Evolutionary conservation across 2,797 vertebrate genomes (phyloP).

Genomic region (Masticophis lateralis): DNA sequence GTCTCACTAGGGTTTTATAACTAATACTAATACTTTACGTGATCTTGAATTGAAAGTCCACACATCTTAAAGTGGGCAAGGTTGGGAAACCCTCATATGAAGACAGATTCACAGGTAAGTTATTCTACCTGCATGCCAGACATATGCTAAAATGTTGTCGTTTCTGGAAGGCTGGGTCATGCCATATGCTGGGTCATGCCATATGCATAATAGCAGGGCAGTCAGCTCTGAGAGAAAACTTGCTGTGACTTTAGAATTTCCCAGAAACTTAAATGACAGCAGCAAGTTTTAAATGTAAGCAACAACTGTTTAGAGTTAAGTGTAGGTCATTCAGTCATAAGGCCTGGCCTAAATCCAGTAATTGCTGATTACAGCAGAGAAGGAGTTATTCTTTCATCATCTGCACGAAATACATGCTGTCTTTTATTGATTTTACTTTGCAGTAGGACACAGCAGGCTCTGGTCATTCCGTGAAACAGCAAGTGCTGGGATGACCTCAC

Average conservation of each 20-base stretch:
- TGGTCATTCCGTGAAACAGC: slow-evolving; percentile 46
- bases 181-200: not conserved
- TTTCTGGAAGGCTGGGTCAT: not conserved
- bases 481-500: slow-evolving; percentile 39
- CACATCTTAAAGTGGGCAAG: no score
- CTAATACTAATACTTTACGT: no score
- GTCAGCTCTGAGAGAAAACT: not conserved
- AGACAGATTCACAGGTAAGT: not conserved
- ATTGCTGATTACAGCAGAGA: slow-evolving; percentile 28
- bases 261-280: not conserved
- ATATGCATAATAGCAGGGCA: not conserved
- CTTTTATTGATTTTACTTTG: slow-evolving; percentile 47
- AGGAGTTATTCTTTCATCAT: not conserved
- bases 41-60: no score
- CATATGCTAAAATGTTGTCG: not conserved
- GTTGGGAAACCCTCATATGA: no score
- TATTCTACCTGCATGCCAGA: not conserved
- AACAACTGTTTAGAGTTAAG: not conserved
- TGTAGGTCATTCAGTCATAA: not conserved
- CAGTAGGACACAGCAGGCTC: slow-evolving; percentile 28
- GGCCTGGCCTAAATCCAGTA: slow-evolving; percentile 9
- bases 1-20: no score
- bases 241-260: not conserved
- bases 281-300: not conserved
- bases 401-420: slow-evolving; percentile 49